phyloP scores from a whole-genome alignment of 2,888 invertebrate species.

The Pollenia amentaria region DNA sequence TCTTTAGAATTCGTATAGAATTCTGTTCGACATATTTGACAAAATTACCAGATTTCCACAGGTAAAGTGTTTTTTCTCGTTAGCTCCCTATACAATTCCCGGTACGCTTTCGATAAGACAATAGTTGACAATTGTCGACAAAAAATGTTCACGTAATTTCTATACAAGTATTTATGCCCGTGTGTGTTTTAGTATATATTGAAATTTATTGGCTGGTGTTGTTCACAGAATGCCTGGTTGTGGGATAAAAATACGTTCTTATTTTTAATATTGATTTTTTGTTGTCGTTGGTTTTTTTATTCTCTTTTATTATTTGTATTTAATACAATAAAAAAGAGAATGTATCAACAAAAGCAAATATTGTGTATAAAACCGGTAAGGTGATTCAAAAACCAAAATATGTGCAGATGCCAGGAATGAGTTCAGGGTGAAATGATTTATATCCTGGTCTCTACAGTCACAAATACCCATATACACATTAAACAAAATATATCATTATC shows the following conservation, averaged over 20 bases:
- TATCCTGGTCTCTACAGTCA: neutral
- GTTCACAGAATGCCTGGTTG: neutral
- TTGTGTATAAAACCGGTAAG: slow-evolving; percentile 1
- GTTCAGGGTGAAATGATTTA: slow-evolving; percentile 38
- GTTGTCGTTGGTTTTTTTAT: neutral
- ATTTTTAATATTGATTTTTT: slow-evolving; percentile 53
- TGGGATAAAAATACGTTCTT: slow-evolving; percentile 39
- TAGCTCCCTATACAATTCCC: no score
- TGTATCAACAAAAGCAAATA: neutral
- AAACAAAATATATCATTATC: slow-evolving; percentile 11
- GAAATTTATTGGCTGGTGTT: neutral
- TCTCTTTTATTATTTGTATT: neutral
- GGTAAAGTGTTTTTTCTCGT: no score
- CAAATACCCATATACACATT: neutral
- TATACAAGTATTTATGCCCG: no score
- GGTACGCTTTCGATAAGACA: no score
- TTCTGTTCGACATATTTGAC: no score
- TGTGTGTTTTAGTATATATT: neutral
- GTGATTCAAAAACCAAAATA: slow-evolving; percentile 19
- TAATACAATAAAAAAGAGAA: slow-evolving; percentile 25
- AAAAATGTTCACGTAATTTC: no score
- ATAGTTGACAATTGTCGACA: no score
- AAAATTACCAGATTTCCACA: no score
- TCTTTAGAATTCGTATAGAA: no score
- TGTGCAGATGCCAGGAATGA: neutral